phyloP scores from a whole-genome alignment of 2,797 vertebrate species.

The Synaphobranchus kaupii region DNA sequence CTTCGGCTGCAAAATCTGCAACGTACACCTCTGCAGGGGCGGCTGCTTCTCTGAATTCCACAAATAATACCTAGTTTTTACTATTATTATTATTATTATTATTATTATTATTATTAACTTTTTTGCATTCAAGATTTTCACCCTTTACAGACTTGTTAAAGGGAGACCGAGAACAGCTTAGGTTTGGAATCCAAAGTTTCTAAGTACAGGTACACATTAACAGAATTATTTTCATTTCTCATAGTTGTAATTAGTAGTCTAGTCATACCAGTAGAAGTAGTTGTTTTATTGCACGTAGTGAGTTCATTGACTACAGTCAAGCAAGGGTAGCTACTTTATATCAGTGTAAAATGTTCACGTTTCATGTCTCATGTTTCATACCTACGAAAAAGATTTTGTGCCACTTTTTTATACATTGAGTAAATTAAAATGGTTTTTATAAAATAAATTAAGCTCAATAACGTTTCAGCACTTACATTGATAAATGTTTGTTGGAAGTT shows the following conservation, averaged over 20 bases:
- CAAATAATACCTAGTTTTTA: conserved; percentile 69
- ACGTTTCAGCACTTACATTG: conserved; percentile 73
- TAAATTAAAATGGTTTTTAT: conserved; percentile 71
- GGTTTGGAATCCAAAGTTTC: conserved; percentile 70
- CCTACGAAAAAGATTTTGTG: conserved; percentile 77
- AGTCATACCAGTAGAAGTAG: conserved; percentile 70
- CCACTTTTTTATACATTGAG: conserved; percentile 79
- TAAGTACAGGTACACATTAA: conserved; percentile 75
- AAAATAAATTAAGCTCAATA: conserved; percentile 58
- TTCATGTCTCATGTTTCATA: conserved; percentile 70
- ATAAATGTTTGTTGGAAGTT: conserved; percentile 64
- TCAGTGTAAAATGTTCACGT: conserved; percentile 76
- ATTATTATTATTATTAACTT: conserved; percentile 26
- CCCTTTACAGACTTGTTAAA: conserved; percentile 19
- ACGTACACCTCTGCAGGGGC: conserved; percentile 81
- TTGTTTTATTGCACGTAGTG: conserved; percentile 75
- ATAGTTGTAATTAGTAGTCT: conserved; percentile 54
- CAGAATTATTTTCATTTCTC: conserved; percentile 64
- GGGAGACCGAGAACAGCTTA: conserved; percentile 32
- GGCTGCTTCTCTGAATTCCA: conserved; percentile 85
- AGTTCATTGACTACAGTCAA: conserved; percentile 59
- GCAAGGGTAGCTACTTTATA: conserved; percentile 71
- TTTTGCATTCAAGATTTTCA: conserved; percentile 62
- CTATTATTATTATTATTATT: conserved; percentile 56
- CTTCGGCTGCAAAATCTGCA: conserved; percentile 84